These are phyloP conservation scores for Chrysotoxum bicinctum DNA, from an alignment of 2,888 invertebrate species.

Conservation along the genomic window DNA sequence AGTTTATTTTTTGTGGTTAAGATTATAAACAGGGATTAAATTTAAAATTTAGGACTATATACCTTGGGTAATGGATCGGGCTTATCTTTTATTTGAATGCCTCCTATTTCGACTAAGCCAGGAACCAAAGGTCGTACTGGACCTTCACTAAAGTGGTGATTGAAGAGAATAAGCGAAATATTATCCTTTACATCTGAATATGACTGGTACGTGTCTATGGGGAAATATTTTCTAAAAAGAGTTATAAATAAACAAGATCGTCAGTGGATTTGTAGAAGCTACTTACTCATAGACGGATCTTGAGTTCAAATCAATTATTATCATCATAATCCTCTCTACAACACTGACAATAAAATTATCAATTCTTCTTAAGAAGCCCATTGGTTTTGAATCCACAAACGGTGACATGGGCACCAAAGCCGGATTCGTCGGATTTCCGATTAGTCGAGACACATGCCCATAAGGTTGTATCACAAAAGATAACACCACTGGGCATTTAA, in stretches of 20 bases:
- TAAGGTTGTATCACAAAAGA: constrained; percentile 70
- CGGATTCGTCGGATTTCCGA: constrained; percentile 72
- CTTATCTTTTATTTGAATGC: constrained; percentile 73
- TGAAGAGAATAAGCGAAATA: constrained; percentile 71
- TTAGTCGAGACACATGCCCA: constrained; percentile 48
- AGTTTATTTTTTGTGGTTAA: neutral
- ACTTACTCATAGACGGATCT: constrained; percentile 26
- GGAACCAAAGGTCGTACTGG: constrained; percentile 72
- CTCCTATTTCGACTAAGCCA: constrained; percentile 73
- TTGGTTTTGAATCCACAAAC: constrained; percentile 22
- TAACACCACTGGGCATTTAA: constrained; percentile 74
- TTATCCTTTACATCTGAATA: constrained; percentile 67
- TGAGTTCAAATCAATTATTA: neutral
- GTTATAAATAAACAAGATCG: neutral
- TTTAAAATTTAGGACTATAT: neutral
- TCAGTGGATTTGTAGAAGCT: neutral
- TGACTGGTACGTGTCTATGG: constrained; percentile 66
- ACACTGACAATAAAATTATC: constrained; percentile 51
- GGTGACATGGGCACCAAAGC: constrained; percentile 64
- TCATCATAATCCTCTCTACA: constrained; percentile 5
- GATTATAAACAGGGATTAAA: neutral
- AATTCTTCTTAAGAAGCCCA: constrained; percentile 69
- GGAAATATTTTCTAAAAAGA: constrained; percentile 57
- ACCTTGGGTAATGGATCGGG: constrained; percentile 73
- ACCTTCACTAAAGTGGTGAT: constrained; percentile 73